phyloP scores from a whole-genome alignment of 2,888 invertebrate species.

The Dicroscelio sp. region DNA sequence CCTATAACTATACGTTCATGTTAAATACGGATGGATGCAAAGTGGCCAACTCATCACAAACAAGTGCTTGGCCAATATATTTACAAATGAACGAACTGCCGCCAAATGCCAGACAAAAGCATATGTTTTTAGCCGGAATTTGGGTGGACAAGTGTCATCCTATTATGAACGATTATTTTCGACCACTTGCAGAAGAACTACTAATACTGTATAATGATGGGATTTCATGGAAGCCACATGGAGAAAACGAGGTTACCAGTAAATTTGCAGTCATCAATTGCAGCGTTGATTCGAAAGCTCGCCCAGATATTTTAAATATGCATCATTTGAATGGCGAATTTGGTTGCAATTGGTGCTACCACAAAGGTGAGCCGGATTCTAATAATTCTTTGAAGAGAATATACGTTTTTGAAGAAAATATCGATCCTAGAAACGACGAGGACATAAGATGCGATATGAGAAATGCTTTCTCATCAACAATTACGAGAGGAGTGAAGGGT shows the following conservation, averaged over 20 bases:
- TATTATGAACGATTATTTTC: slow-evolving; percentile 21
- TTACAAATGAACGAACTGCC: slow-evolving; percentile 66
- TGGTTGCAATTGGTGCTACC: no score
- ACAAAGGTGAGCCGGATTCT: background rate
- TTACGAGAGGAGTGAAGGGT: slow-evolving; percentile 23
- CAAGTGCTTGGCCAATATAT: slow-evolving; percentile 54
- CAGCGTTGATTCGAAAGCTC: slow-evolving; percentile 21
- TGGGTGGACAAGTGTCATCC: slow-evolving; percentile 68
- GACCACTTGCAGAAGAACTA: background rate
- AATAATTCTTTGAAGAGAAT: slow-evolving; percentile 10
- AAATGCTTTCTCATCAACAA: background rate
- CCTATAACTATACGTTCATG: slow-evolving; percentile 65
- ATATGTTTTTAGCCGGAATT: slow-evolving; percentile 68
- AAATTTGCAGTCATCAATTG: slow-evolving; percentile 9
- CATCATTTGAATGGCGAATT: slow-evolving; percentile 7
- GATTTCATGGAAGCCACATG: background rate
- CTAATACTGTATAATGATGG: background rate
- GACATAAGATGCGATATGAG: slow-evolving; percentile 9
- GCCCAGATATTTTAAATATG: slow-evolving; percentile 25
- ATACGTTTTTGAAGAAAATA: background rate
- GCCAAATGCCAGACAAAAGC: slow-evolving; percentile 45
- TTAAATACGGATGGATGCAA: slow-evolving; percentile 61
- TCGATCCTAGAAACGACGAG: slow-evolving; percentile 1
- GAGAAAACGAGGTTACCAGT: background rate
- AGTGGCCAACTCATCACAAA: slow-evolving; percentile 38